Base-by-base conservation (phyloP, 2,113 vertebrate genomes). In the Leucoraja erinaceus region DNA sequence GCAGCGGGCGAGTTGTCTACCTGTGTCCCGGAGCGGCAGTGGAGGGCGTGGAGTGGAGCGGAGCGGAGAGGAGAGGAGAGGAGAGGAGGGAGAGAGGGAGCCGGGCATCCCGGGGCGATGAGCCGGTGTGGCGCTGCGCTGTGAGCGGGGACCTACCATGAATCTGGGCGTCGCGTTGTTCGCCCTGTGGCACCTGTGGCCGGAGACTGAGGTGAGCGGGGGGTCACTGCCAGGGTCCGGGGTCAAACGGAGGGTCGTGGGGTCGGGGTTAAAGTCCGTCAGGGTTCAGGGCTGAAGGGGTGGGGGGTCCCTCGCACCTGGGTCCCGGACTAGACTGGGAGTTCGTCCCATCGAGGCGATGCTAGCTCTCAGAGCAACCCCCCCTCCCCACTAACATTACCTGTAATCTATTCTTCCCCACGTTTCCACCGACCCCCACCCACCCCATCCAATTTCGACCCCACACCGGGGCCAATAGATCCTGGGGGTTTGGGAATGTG, bases 21-120 rank as follows among this genome's bases (percentile, higher is more conserved):
- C 31, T 0, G 3, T 47, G 84, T 10, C 2, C 47, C 10, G 0
- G 91, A 94, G 47, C 94, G 83, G 94, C 94, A 91, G 77, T 88
- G 66, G 5, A 54, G 94, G 91, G 77, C 84, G 74, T 3, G 33
- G 61, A 84, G 47, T 14, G 90, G 18, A 54, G 31, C 25, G 56
- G 59, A 22, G 16, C n/a, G n/a, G n/a, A n/a, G n/a, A n/a, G 31
- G 6, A 22, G 3, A 20, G 20, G 84, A 81, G 25, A 56, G 0
- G 18, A 56, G 9, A 18, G 6, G 61, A 10, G 88, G 93, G 28
- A 74, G 14, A 47, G 38, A 47, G 38, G n/a, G 0, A 47, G 38
- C 38, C 38, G 0, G 16, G 56, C 8, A 16, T 79, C 28, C 0
- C 11, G 59, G 59, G 61, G 76, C 25, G 93, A 93, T 70, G 59